A percentile compares a stretch with the other conserved stretches of the same genome.
Conservation (phyloP, 2,113 vertebrate species). For the Plestiodon gilberti region DNA sequence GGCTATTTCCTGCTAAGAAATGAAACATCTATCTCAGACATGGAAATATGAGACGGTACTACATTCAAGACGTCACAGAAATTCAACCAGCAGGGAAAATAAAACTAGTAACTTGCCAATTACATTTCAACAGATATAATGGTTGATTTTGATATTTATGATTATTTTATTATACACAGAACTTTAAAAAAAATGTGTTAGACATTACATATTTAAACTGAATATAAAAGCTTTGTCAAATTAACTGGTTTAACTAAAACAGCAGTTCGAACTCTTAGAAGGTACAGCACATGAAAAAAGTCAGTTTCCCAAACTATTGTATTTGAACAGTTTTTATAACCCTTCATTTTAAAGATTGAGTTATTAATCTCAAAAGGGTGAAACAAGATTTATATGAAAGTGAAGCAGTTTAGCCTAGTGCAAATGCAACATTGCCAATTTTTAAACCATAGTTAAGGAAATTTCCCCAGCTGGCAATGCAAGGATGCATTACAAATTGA, state of each 20-base stretch:
- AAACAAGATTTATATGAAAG: not conserved
- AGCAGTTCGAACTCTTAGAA: not conserved
- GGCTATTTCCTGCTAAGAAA: not conserved
- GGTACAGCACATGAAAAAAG: not conserved
- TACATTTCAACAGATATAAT: not conserved
- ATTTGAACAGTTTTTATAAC: not conserved
- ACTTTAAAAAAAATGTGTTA: not conserved
- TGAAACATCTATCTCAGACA: not conserved
- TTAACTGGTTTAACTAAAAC: not conserved
- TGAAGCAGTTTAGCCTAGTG: not conserved
- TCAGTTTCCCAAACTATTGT: not conserved
- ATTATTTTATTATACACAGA: not conserved
- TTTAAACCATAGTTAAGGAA: not conserved
- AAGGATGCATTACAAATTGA: not conserved
- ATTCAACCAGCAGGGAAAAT: not conserved
- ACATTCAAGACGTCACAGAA: not conserved
- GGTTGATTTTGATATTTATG: not conserved
- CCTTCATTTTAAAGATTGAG: not conserved
- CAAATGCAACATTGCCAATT: not conserved
- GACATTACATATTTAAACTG: not conserved
- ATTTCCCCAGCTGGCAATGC: not conserved
- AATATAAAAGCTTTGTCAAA: not conserved
- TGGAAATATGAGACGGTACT: not conserved
- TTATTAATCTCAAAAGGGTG: not conserved
- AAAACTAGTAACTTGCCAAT: not conserved